phyloP scores from a whole-genome alignment of 2,797 vertebrate genomes.

The Hoplostethus mediterraneus region DNA sequence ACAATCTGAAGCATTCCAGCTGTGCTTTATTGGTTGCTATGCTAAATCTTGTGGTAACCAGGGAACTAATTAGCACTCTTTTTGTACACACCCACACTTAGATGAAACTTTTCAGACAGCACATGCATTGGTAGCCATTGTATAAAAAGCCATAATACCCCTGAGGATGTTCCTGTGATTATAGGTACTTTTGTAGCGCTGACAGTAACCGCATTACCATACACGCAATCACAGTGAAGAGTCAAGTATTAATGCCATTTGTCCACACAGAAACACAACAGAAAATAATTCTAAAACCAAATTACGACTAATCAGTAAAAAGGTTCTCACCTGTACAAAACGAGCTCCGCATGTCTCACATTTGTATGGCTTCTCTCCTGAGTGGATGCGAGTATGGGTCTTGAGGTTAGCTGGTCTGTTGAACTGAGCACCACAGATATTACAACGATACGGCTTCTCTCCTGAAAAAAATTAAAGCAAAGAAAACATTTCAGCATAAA shows the following conservation, averaged over 20 bases:
- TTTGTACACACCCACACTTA: background rate
- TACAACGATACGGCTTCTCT: slow-evolving; percentile 98
- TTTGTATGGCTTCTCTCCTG: slow-evolving; percentile 99
- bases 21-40: too few relatives aligned
- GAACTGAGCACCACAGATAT: slow-evolving; percentile 98
- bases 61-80: background rate
- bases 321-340: slow-evolving; percentile 92
- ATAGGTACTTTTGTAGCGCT: background rate
- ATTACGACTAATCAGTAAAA: background rate
- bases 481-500: background rate
- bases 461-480: slow-evolving; percentile 78
- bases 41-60: too few relatives aligned
- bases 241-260: background rate
- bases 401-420: slow-evolving; percentile 99
- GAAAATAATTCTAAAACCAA: background rate
- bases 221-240: slow-evolving; percentile 19
- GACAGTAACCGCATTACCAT: slow-evolving; percentile 11
- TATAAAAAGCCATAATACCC: slow-evolving; percentile 5
- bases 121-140: background rate
- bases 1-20: too few relatives aligned
- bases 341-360: slow-evolving; percentile 98
- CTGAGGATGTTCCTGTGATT: slow-evolving; percentile 19
- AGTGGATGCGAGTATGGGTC: slow-evolving; percentile 99
- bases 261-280: background rate
- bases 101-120: background rate